A percentile compares a stretch with the other conserved stretches of the same genome.
These are phyloP conservation scores for Abrostola tripartita DNA, from an alignment of 2,888 invertebrate genomes.

Conservation along the genomic window DNA sequence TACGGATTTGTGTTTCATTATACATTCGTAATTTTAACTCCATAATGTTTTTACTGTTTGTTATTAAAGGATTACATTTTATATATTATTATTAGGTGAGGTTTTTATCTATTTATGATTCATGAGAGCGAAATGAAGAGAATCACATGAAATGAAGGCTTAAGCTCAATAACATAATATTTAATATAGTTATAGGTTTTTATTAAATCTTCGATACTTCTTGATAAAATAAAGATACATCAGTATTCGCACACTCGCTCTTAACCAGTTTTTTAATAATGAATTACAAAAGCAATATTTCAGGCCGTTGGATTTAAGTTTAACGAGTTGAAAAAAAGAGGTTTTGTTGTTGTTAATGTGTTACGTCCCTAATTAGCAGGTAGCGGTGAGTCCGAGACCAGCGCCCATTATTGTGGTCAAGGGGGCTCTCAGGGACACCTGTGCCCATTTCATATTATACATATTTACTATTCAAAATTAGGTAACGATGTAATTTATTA, in stretches of 20 bases:
- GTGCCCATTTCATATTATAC: slow-evolving; percentile 43
- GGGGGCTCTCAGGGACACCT: slow-evolving; percentile 59
- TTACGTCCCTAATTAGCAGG: slow-evolving; percentile 63
- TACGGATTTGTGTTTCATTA: slow-evolving; percentile 14
- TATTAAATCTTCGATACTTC: background rate
- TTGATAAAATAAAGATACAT: slow-evolving; percentile 3
- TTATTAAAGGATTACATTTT: background rate
- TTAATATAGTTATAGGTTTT: background rate
- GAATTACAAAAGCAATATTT: slow-evolving; percentile 43
- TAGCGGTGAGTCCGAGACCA: slow-evolving; percentile 50
- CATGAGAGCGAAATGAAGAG: too few relatives aligned
- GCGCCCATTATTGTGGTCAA: slow-evolving; percentile 61
- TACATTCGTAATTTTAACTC: slow-evolving; percentile 13
- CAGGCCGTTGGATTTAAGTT: slow-evolving; percentile 47
- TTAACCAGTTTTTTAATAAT: slow-evolving; percentile 13
- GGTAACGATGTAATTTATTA: slow-evolving; percentile 27
- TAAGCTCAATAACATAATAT: too few relatives aligned
- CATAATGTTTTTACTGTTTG: background rate
- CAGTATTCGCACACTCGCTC: background rate
- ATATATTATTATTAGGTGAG: background rate
- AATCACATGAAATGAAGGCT: too few relatives aligned
- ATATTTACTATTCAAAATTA: slow-evolving; percentile 34
- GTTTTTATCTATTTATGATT: too few relatives aligned
- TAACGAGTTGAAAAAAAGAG: slow-evolving; percentile 59
- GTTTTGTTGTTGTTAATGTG: slow-evolving; percentile 54